Percentiles rank a stretch among this genome's conserved stretches.
phyloP scores from a whole-genome alignment of 2,888 invertebrate species.

The Zhuqinia jingwanae region DNA sequence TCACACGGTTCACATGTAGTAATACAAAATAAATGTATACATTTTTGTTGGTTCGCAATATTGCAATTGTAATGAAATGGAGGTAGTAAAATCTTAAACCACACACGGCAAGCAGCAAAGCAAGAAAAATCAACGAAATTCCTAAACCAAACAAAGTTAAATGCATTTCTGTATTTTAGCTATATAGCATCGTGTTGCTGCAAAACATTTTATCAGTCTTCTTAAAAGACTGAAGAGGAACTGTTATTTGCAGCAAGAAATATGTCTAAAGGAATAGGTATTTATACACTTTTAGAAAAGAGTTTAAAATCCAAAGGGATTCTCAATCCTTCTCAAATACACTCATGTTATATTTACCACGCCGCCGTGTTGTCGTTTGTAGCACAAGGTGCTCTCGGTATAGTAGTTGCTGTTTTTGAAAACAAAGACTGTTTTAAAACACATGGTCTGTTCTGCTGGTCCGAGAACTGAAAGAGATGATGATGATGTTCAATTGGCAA shows the following conservation, averaged over 20 bases:
- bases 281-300: too few species aligned
- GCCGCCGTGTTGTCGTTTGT: too few species aligned
- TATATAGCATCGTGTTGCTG: neutral
- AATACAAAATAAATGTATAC: neutral
- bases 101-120: too few species aligned
- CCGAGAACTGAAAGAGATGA: neutral
- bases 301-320: constrained; percentile 22
- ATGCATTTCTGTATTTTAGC: neutral
- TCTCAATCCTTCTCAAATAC: too few species aligned
- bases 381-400: neutral
- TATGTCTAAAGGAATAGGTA: too few species aligned
- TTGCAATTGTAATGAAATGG: neutral
- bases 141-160: constrained; percentile 22
- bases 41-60: neutral
- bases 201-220: too few species aligned
- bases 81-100: constrained; percentile 21
- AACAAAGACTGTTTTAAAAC: constrained; percentile 22
- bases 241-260: too few species aligned
- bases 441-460: constrained; percentile 2
- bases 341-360: neutral
- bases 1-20: neutral
- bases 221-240: too few species aligned
- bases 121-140: constrained; percentile 37
- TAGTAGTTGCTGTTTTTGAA: neutral
- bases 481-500: neutral